Evolutionary conservation across 2,797 vertebrate genomes (phyloP), one percentile per base, ranked within the genome.

Genomic region (Cryptoprocta ferox): DNA sequence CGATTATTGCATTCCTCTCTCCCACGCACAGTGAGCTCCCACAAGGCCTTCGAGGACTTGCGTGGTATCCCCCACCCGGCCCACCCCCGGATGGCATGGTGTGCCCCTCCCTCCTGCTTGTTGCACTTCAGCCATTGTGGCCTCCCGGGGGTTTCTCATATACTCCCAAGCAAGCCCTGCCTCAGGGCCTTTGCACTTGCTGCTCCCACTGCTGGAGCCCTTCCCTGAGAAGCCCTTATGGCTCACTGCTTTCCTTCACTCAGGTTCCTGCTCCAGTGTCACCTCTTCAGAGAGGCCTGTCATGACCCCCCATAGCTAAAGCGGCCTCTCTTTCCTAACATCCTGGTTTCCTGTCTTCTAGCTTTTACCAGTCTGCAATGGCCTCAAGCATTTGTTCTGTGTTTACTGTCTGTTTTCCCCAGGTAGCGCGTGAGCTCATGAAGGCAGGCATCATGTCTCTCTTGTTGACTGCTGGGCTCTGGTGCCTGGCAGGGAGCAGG

Each of bases 61-160:
- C 8, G 0, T 18, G 61, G 8, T 30, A 45, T 39, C 3, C 12
- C n/a, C 26, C 2, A 0, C n/a, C 39, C 39, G 14, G 28, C n/a
- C 12, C 30, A 3, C 30, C 42, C 12, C 66, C 18, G 6, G 21
- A 63, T 13, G 26, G 39, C 48, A 16, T 30, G 39, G n/a, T 63
- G 19, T 10, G 3, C 16, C 16, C 19, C 4, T 26, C 5, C 39
- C 21, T 80, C 15, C 32, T 73, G 65, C n/a, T 32, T 53, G 28
- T 48, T 59, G 9, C 3, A 28, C 6, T n/a, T 35, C 5, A n/a
- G 61, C 50, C 14, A 11, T 30, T 73, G 30, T 30, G 42, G 59
- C 39, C 16, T 56, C 30, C 24, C n/a, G 24, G 18, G n/a, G 28
- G 19, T 78, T 65, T 92, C 26, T 79, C 90, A 45, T 8, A 19